Evolutionary conservation across 1,140 invertebrate genomes (phyloP).

Genomic region (Apis laboriosa): DNA sequence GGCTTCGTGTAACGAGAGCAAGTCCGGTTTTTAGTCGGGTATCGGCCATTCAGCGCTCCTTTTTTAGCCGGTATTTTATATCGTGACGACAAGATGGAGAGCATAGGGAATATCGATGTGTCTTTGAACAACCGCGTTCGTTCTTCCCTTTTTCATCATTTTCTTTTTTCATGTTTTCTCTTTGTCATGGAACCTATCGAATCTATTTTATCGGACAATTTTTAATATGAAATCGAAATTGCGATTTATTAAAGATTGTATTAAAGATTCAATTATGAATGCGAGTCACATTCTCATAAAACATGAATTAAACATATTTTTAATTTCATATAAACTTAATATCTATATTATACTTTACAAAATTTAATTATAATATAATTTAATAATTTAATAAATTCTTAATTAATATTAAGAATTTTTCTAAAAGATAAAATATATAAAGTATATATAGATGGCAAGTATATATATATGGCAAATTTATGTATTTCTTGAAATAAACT

Average conservation of each 20-base stretch:
- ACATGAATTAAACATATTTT: slow-evolving; percentile 6
- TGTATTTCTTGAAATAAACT: too few relatives aligned
- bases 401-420: too few relatives aligned
- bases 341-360: too few relatives aligned
- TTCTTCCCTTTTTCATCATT: background rate
- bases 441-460: too few relatives aligned
- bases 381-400: too few relatives aligned
- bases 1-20: slow-evolving; percentile 39
- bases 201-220: background rate
- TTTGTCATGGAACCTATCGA: too few relatives aligned
- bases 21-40: slow-evolving; percentile 50
- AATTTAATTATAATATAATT: too few relatives aligned
- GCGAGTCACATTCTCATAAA: background rate
- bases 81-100: slow-evolving; percentile 24
- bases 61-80: slow-evolving; percentile 44
- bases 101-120: background rate
- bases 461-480: too few relatives aligned
- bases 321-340: background rate
- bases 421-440: too few relatives aligned
- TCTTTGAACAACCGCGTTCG: background rate
- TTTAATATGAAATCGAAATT: too few relatives aligned
- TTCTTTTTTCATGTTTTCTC: too few relatives aligned
- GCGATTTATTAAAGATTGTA: too few relatives aligned
- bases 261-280: background rate
- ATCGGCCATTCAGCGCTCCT: slow-evolving; percentile 28